A percentile compares a stretch with the other conserved stretches of the same genome.
Evolutionary conservation across 2,113 vertebrate species (phyloP).

Genomic region (Eubucco bourcierii): DNA sequence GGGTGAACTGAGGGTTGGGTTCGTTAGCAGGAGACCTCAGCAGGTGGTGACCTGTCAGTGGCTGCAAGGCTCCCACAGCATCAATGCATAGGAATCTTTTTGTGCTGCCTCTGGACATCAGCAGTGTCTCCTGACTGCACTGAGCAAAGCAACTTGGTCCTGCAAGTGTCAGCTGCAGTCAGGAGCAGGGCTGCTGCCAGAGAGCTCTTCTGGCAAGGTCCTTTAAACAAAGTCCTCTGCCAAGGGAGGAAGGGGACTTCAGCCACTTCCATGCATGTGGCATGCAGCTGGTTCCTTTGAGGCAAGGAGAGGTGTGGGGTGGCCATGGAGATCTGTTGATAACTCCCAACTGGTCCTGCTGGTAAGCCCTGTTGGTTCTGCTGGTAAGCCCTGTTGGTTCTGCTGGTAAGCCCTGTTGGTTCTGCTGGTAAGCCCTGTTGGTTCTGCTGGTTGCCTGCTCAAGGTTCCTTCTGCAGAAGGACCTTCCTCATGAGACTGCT

Average conservation of each 20-base stretch:
- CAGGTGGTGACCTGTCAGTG: slow-evolving; percentile 19
- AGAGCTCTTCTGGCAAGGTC: not conserved
- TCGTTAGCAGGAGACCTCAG: not conserved
- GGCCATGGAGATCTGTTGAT: not conserved
- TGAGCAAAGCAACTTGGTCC: not conserved
- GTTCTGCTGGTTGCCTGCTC: no score
- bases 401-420: no score
- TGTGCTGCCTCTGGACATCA: slow-evolving; percentile 39
- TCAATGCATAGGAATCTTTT: slow-evolving; percentile 17
- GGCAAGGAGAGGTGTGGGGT: not conserved
- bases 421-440: no score
- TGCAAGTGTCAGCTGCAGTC: not conserved
- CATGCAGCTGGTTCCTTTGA: not conserved
- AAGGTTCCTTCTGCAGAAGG: not conserved
- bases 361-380: no score
- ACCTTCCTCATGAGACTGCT: not conserved
- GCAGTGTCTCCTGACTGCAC: slow-evolving; percentile 19
- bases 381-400: no score
- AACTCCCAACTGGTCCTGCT: no score
- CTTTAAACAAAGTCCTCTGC: not conserved
- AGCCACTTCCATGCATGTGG: fast-evolving
- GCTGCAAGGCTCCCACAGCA: not conserved
- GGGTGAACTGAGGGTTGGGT: not conserved
- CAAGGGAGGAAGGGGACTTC: not conserved
- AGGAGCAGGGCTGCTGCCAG: not conserved